Conservation (phyloP, 1,140 invertebrate genomes). For the Gonatopus flavifemur region DNA sequence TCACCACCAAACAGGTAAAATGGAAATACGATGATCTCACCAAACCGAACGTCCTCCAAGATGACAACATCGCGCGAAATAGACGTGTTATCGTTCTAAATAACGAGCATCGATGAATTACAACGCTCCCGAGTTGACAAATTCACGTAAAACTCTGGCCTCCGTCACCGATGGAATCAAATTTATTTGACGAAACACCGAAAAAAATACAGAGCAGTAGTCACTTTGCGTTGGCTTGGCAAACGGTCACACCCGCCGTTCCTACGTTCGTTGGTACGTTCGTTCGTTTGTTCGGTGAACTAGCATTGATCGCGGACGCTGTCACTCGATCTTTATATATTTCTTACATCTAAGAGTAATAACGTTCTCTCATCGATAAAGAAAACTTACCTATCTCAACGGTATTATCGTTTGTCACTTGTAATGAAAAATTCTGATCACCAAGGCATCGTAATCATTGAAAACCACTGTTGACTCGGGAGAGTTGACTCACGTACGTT, state of each 20-base stretch:
- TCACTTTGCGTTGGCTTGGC: constrained; percentile 19
- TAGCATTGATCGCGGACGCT: constrained; percentile 41
- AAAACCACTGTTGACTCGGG: too few species aligned
- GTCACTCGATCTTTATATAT: constrained; percentile 1
- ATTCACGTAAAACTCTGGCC: too few species aligned
- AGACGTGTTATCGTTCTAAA: not conserved
- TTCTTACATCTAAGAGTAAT: not conserved
- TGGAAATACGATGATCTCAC: constrained; percentile 38
- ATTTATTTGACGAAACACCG: not conserved
- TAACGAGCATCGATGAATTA: too few species aligned
- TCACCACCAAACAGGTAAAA: constrained; percentile 16
- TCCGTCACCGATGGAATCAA: too few species aligned
- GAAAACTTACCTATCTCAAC: constrained; percentile 29
- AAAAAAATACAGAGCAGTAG: constrained; percentile 13
- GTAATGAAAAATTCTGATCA: constrained; percentile 27
- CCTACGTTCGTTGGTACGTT: too few species aligned
- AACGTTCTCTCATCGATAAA: not conserved
- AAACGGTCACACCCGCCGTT: constrained; percentile 43
- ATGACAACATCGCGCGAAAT: constrained; percentile 33
- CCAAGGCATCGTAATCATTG: constrained; percentile 38
- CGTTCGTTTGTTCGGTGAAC: too few species aligned
- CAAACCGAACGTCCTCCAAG: constrained; percentile 23
- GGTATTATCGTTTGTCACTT: constrained; percentile 19
- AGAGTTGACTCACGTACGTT: constrained; percentile 33
- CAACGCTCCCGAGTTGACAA: too few species aligned